Evolutionary conservation across 2,888 invertebrate species (phyloP), one percentile per base, ranked within the genome.

Genomic region (Miltochrista miniata): DNA sequence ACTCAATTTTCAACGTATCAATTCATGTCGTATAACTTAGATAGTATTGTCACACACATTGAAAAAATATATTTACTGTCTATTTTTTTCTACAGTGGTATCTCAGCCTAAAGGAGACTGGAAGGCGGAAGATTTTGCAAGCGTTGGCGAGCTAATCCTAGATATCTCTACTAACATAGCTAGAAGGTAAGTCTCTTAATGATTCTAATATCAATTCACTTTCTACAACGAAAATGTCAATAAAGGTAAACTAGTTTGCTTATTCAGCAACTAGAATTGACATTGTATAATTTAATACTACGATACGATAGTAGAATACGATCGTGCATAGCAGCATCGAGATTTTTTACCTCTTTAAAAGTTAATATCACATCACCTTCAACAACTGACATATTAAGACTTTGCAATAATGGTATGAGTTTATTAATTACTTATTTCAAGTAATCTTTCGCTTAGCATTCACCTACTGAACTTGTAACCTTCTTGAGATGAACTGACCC

Each of bases 81-180:
- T 44, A 44, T 50, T 12, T 37, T 38, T 12, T 37, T 40, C 10
- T 43, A n/a, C 90, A 97, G 97, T 95, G 84, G 95, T 97, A 29
- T 93, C 96, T 10, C 95, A 95, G 70, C 96, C 97, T 0, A 95
- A 95, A 75, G 94, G 95, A 13, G 96, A 96, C 64, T 97, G 96
- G 96, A 95, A 95, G 75, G 94, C 96, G 0, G 96, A 96, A 83
- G 96, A 97, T 74, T 93, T 96, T 64, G 97, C 97, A 34, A 96
- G 96, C 30, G 96, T 97, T 41, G 97, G 97, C 33, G 97, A 97
- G 86, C 92, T 97, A 33, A 92, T 98, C 37, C 92, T 97, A 62
- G 98, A 98, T 80, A 94, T 97, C 73, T 96, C 97, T 31, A 94
- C 95, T 68, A 96, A 95, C 76, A 89, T 97, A 65, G 96, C 97